Base-by-base conservation (phyloP, 2,888 invertebrate genomes). In the Rhabditoides inermis region DNA sequence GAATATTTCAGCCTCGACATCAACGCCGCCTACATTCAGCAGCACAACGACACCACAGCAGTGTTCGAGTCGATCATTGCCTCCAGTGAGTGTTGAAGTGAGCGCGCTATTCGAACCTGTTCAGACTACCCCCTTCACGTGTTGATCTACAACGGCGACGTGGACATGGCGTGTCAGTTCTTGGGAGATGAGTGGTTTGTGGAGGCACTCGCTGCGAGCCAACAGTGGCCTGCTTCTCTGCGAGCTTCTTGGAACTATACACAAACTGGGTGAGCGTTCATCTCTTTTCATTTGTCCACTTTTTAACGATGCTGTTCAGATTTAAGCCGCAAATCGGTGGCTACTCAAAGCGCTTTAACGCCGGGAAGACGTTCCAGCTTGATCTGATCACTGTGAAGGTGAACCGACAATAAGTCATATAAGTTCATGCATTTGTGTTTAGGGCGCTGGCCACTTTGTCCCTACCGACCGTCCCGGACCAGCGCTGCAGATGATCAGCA, bases 381-480 rank as follows among this genome's bases (percentile, higher is more conserved):
- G 70, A 69, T 49, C 52, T 64, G 35, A 30, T 66, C 20, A 69
- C 69, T 12, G n/a, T n/a, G n/a, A n/a, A n/a, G n/a, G n/a, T n/a
- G n/a, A n/a, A n/a, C n/a, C n/a, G n/a, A n/a, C n/a, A n/a, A n/a
- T n/a, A n/a, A n/a, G n/a, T n/a, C n/a, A n/a, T n/a, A n/a, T n/a
- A n/a, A n/a, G n/a, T n/a, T n/a, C n/a, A n/a, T n/a, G n/a, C n/a
- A n/a, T n/a, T n/a, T n/a, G n/a, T n/a, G 53, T 59, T 30, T 53
- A 65, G 60, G 65, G 65, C 30, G 86, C 88, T 15, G 88, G 88
- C 0, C 88, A 88, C 70, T 86, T 88, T 85, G 86, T 86, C 7
- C 87, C 88, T 0, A 81, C 82, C 30, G 87, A 88, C 79, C 86
- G 88, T 74, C 87, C 88, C 0, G 83, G 84, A 69, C 86, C 86